Percentiles rank a stretch among this genome's conserved stretches.
Evolutionary conservation across 1,140 invertebrate species (phyloP).

Genomic region (Tetraneura akinire): DNA sequence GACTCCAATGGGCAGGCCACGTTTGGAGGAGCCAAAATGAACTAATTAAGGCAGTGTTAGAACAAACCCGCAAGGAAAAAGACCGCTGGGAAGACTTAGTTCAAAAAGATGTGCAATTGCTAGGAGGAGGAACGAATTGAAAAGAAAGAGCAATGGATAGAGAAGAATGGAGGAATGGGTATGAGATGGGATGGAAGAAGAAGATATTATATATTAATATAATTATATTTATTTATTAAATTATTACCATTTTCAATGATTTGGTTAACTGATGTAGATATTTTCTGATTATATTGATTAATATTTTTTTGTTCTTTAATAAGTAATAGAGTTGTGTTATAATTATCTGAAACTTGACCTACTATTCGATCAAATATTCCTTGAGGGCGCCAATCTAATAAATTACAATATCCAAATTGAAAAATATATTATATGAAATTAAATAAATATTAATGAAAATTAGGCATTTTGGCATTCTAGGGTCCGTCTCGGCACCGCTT

Average conservation of each 20-base stretch:
- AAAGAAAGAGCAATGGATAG: too few relatives aligned
- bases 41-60: too few relatives aligned
- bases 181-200: too few relatives aligned
- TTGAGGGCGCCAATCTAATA: slow-evolving; percentile 29
- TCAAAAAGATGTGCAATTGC: slow-evolving; percentile 50
- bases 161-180: too few relatives aligned
- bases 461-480: too few relatives aligned
- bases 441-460: slow-evolving; percentile 19
- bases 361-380: slow-evolving; percentile 28
- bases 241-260: slow-evolving; percentile 40
- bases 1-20: too few relatives aligned
- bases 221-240: neutral
- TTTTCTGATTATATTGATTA: slow-evolving; percentile 2
- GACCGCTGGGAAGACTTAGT: neutral
- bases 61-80: too few relatives aligned
- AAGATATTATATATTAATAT: neutral
- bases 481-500: too few relatives aligned
- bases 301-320: too few relatives aligned
- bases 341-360: slow-evolving; percentile 26
- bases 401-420: too few relatives aligned
- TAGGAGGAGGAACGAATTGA: too few relatives aligned
- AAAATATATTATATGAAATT: neutral
- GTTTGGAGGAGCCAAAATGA: too few relatives aligned
- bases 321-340: neutral
- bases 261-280: neutral